Evolutionary conservation across 1,140 invertebrate species (phyloP).

Genomic region (Pseudomyrmex pallidus): DNA sequence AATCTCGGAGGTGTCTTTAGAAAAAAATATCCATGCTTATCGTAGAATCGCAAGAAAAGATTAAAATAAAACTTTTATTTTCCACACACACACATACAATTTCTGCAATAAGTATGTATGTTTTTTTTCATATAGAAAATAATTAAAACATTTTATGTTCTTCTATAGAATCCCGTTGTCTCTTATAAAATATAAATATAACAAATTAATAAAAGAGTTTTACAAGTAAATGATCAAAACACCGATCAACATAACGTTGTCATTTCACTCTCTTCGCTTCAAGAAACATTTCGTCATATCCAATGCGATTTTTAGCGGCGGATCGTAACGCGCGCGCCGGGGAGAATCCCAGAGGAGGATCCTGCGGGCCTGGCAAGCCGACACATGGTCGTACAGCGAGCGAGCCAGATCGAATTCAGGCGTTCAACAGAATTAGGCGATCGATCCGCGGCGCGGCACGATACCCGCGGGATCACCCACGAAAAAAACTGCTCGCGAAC

Average conservation of each 20-base stretch:
- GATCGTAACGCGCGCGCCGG: slow-evolving; percentile 28
- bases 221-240: neutral
- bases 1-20: no score
- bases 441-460: slow-evolving; percentile 18
- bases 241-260: neutral
- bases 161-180: no score
- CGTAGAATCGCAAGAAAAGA: no score
- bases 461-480: slow-evolving; percentile 28
- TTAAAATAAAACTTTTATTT: no score
- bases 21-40: no score
- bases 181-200: no score
- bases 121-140: no score
- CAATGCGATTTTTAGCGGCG: neutral
- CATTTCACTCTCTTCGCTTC: neutral
- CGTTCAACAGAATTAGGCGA: slow-evolving; percentile 56
- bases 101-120: no score
- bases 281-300: neutral
- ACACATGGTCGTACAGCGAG: slow-evolving; percentile 25
- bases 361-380: neutral
- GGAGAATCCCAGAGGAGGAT: slow-evolving; percentile 22
- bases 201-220: no score
- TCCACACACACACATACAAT: no score
- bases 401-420: slow-evolving; percentile 46
- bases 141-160: no score
- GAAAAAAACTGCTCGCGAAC: slow-evolving; percentile 48